Evolutionary conservation across 2,888 invertebrate genomes (phyloP), one percentile per base, ranked within the genome.

Genomic region (Lycophotia porphyrea): DNA sequence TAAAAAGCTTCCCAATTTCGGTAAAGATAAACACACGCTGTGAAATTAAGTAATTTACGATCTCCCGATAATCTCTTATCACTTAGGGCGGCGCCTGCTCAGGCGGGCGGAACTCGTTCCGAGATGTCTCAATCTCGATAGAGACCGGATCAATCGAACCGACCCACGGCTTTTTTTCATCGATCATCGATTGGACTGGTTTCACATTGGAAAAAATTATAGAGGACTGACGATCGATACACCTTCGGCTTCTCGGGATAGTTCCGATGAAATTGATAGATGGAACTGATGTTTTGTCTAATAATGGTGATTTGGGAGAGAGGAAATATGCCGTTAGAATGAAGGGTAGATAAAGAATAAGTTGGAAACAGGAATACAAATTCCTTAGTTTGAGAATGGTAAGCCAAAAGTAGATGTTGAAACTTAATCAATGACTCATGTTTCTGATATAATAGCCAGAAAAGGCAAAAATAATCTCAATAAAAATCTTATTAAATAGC

Each of bases 61-160:
- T 42, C 72, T 65, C 27, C 63, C 89, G 91, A 74, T 90, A 84
- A 65, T 75, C 85, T 88, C 91, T 87, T 78, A 69, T 88, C 47
- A 76, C 88, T 88, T 86, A 79, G 52, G 70, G 89, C 88, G 82
- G 81, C 90, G 88, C 89, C 90, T 88, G 90, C 89, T 89, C 92
- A 87, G 91, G 91, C 88, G 88, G 84, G 91, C 90, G 93, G 92
- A 96, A 95, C 96, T 91, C 91, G 95, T 95, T 95, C 91, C 92
- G 88, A 94, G 96, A 96, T 96, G 96, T 95, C 96, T 96, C 96
- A 96, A 96, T 96, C 94, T 93, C 93, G 93, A 93, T 93, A 93
- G 92, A 90, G 92, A 91, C 93, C 92, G 93, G 95, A 95, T 95
- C 95, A 95, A 95, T 96, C 94, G 95, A 91, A 93, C 94, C 93